Conservation (phyloP, 2,113 vertebrate genomes). For the Romanogobio albipinnatus region DNA sequence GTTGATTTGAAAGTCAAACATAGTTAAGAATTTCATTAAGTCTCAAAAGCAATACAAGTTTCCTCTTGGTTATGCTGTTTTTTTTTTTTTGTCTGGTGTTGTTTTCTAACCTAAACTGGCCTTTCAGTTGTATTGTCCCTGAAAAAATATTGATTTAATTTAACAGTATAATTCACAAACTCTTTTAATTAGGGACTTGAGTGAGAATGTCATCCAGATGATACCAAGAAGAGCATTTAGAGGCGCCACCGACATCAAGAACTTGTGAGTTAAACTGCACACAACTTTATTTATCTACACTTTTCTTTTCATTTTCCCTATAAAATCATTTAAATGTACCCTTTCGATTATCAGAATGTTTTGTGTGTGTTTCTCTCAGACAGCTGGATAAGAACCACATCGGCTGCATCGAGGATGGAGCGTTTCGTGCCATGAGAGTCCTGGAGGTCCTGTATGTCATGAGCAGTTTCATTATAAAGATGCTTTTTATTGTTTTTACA, state of each 20-base stretch:
- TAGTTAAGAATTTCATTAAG: too few species aligned
- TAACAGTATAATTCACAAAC: conserved; percentile 2
- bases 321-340: neutral
- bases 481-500: neutral
- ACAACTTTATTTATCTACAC: neutral
- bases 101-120: neutral
- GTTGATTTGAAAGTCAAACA: too few species aligned
- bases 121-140: neutral
- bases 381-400: conserved; percentile 61
- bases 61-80: neutral
- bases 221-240: conserved; percentile 97
- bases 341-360: neutral
- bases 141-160: neutral
- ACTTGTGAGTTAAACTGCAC: conserved; percentile 77
- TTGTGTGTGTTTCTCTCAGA: conserved; percentile 29
- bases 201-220: conserved; percentile 94
- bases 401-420: conserved; percentile 57
- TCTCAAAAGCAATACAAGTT: neutral
- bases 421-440: conserved; percentile 54
- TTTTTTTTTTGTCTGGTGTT: neutral
- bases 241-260: conserved; percentile 96
- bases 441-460: conserved; percentile 57
- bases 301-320: neutral
- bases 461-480: too few species aligned
- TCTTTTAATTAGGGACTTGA: conserved; percentile 85